Percentiles rank a stretch among this genome's conserved stretches.
Evolutionary conservation across 1,140 invertebrate species (phyloP).

Genomic region (Neodiprion lecontei): DNA sequence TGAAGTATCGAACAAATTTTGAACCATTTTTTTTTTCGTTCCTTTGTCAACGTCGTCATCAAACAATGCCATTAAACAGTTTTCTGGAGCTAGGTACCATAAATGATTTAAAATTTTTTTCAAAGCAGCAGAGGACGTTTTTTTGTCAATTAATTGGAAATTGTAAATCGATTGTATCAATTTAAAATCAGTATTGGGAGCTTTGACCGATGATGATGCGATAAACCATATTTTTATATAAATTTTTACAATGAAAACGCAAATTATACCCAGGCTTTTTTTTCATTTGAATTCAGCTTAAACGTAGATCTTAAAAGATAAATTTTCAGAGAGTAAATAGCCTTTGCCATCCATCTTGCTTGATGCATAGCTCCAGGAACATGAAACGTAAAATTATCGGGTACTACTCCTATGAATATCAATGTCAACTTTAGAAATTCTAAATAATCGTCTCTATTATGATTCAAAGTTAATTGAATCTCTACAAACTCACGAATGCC

Average conservation of each 20-base stretch:
- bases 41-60: slow-evolving; percentile 19
- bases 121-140: slow-evolving; percentile 10
- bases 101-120: slow-evolving; percentile 22
- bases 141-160: background rate
- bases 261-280: background rate
- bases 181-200: background rate
- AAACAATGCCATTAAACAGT: slow-evolving; percentile 14
- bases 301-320: slow-evolving; percentile 21
- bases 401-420: slow-evolving; percentile 49
- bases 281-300: slow-evolving; percentile 19
- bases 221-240: slow-evolving; percentile 20
- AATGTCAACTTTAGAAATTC: slow-evolving; percentile 50
- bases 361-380: slow-evolving; percentile 50
- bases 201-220: slow-evolving; percentile 19
- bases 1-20: too few species aligned
- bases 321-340: slow-evolving; percentile 52
- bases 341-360: slow-evolving; percentile 44
- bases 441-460: slow-evolving; percentile 41
- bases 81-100: too few species aligned
- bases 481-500: too few species aligned
- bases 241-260: slow-evolving; percentile 21
- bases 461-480: too few species aligned
- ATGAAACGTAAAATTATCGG: slow-evolving; percentile 42
- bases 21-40: slow-evolving; percentile 17
- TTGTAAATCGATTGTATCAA: too few species aligned